Percentiles rank a stretch among this genome's conserved stretches.
phyloP scores from a whole-genome alignment of 2,797 vertebrate species.

The Pitangus sulphuratus region DNA sequence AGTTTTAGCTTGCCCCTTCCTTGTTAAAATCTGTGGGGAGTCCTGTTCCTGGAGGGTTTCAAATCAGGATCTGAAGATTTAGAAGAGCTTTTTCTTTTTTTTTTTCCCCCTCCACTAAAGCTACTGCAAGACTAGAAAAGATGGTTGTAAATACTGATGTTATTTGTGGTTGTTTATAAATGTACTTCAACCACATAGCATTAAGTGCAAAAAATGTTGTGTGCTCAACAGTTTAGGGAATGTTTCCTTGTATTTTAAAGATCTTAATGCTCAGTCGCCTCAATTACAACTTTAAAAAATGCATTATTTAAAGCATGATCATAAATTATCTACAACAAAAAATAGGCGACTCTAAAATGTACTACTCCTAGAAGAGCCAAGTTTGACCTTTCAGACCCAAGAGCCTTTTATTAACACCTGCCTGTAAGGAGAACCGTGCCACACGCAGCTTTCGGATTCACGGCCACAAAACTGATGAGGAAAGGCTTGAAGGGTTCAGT shows the following conservation, averaged over 20 bases:
- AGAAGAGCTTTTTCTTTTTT: conserved; percentile 71
- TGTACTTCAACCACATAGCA: conserved; percentile 32
- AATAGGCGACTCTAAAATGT: conserved; percentile 74
- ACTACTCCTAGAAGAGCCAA: conserved; percentile 76
- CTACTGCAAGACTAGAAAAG: conserved; percentile 73
- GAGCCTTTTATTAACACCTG: conserved; percentile 99
- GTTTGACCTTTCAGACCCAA: conserved; percentile 92
- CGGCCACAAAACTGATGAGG: conserved; percentile 96
- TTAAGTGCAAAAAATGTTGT: conserved; percentile 29
- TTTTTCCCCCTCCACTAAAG: conserved; percentile 55
- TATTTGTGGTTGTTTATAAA: conserved; percentile 74
- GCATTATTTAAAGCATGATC: conserved; percentile 72
- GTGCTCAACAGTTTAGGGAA: not conserved
- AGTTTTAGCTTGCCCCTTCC: conserved; percentile 84
- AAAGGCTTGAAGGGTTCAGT: conserved; percentile 97
- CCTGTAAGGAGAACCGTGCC: conserved; percentile 91
- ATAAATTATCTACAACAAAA: conserved; percentile 77
- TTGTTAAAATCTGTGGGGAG: conserved; percentile 85
- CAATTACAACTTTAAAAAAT: conserved; percentile 57
- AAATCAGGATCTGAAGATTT: conserved; percentile 81
- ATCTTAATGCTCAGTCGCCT: conserved; percentile 33
- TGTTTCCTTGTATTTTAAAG: conserved; percentile 34
- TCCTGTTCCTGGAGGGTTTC: conserved; percentile 78
- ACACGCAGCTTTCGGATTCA: conserved; percentile 85
- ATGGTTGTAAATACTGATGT: conserved; percentile 74